These are phyloP conservation scores for Rhinopomastus cyanomelas DNA, from an alignment of 2,113 vertebrate genomes.

Conservation along the genomic window DNA sequence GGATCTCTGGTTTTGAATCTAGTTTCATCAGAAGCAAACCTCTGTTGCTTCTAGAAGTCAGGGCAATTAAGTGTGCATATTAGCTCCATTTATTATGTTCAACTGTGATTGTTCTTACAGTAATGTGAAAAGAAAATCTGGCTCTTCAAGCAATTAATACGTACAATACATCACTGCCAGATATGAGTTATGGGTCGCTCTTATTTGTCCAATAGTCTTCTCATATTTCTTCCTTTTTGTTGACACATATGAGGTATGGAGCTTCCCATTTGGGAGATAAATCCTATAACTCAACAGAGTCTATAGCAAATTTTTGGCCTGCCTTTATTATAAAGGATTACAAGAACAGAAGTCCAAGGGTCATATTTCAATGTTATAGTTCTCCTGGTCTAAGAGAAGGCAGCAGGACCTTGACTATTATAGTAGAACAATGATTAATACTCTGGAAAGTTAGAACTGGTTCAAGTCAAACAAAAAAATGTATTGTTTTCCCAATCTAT, in stretches of 20 bases:
- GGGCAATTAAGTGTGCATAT: conserved; percentile 14
- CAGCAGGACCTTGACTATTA: conserved; percentile 72
- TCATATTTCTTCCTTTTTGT: conserved; percentile 47
- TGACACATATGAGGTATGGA: conserved; percentile 52
- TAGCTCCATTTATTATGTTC: conserved; percentile 46
- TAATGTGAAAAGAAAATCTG: conserved; percentile 63
- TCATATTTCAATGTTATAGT: conserved; percentile 71
- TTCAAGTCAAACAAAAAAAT: conserved; percentile 47
- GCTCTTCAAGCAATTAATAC: conserved; percentile 47
- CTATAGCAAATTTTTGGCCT: conserved; percentile 61
- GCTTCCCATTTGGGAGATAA: conserved; percentile 66
- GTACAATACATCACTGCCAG: conserved; percentile 57
- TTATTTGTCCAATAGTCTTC: conserved; percentile 40
- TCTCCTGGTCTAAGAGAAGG: conserved; percentile 58
- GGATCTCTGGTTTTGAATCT: background rate
- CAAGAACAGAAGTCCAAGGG: conserved; percentile 56
- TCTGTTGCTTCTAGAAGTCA: background rate
- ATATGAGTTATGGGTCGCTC: conserved; percentile 29
- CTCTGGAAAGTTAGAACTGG: conserved; percentile 58
- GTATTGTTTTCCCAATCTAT: conserved; percentile 40
- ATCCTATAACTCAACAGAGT: conserved; percentile 67
- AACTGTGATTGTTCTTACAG: conserved; percentile 37
- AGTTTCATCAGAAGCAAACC: background rate
- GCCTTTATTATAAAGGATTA: conserved; percentile 64
- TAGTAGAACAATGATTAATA: conserved; percentile 65